Conservation (phyloP, 2,888 invertebrate species). For the Drosophila leonis region DNA sequence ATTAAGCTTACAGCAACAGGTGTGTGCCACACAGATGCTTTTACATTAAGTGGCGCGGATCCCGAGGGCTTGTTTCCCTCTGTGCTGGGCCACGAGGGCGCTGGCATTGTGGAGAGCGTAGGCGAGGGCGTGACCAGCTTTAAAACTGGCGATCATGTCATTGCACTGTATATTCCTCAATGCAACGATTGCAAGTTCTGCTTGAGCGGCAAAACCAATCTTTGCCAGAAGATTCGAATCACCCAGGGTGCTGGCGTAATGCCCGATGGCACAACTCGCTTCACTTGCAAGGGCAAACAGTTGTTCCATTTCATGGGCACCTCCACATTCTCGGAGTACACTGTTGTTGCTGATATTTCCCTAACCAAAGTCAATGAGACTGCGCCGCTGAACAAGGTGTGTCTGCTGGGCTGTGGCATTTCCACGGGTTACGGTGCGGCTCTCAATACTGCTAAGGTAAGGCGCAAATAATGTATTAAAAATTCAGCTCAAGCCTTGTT, state of each 20-base stretch:
- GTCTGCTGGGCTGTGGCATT: slow-evolving; percentile 96
- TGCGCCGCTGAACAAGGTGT: slow-evolving; percentile 95
- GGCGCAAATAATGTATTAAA: not conserved
- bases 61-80: slow-evolving; percentile 97
- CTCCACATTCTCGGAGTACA: slow-evolving; percentile 97
- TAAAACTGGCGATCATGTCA: slow-evolving; percentile 97
- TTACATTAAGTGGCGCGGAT: slow-evolving; percentile 94
- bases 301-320: slow-evolving; percentile 98
- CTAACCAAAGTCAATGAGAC: slow-evolving; percentile 93
- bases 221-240: slow-evolving; percentile 96
- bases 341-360: slow-evolving; percentile 97
- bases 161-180: slow-evolving; percentile 98
- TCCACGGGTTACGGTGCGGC: slow-evolving; percentile 98
- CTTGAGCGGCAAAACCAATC: slow-evolving; percentile 96
- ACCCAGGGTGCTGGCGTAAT: slow-evolving; percentile 95
- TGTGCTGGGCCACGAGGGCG: slow-evolving; percentile 98
- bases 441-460: slow-evolving; percentile 95
- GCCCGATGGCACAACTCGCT: slow-evolving; percentile 96
- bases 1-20: slow-evolving; percentile 92
- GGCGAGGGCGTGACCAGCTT: slow-evolving; percentile 96
- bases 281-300: slow-evolving; percentile 88
- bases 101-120: slow-evolving; percentile 98
- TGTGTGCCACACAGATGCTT: slow-evolving; percentile 97
- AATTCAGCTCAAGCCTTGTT: not conserved
- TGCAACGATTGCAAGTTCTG: slow-evolving; percentile 99